Conservation (phyloP, 2,888 invertebrate species). For the Diloba caeruleocephala region DNA sequence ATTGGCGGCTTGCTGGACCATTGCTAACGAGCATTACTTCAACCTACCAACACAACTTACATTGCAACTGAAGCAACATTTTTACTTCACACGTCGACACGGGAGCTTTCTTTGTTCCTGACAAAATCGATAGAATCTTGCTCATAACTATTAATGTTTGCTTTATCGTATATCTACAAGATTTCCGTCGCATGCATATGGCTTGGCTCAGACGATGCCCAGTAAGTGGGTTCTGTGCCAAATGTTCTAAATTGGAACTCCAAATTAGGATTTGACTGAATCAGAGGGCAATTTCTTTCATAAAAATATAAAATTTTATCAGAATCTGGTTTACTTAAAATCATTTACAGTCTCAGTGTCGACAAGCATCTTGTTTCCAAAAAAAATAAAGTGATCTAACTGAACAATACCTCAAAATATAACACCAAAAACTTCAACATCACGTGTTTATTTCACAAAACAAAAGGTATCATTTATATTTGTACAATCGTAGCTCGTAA, state of each 20-base stretch:
- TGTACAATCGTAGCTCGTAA: conserved; percentile 37
- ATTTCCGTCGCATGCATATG: neutral
- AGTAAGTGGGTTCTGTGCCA: conserved; percentile 8
- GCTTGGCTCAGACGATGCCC: conserved; percentile 15
- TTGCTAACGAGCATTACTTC: no score
- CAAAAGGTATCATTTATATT: conserved; percentile 45
- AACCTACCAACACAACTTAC: no score
- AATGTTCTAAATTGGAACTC: conserved; percentile 17
- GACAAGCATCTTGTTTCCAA: conserved; percentile 9
- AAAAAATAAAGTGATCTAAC: no score
- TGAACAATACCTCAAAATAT: conserved; percentile 25
- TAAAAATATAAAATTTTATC: neutral
- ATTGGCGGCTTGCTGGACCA: no score
- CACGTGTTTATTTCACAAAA: conserved; percentile 35
- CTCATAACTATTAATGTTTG: neutral
- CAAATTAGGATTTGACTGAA: no score
- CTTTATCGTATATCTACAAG: neutral
- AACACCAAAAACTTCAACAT: conserved; percentile 28
- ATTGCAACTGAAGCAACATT: no score
- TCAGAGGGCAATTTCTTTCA: neutral
- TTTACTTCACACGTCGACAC: neutral
- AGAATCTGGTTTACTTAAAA: conserved; percentile 1
- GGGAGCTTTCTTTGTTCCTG: neutral
- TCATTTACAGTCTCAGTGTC: neutral
- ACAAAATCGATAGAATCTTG: neutral